phyloP scores from a whole-genome alignment of 2,888 invertebrate species.

The Ecliptopera silaceata region DNA sequence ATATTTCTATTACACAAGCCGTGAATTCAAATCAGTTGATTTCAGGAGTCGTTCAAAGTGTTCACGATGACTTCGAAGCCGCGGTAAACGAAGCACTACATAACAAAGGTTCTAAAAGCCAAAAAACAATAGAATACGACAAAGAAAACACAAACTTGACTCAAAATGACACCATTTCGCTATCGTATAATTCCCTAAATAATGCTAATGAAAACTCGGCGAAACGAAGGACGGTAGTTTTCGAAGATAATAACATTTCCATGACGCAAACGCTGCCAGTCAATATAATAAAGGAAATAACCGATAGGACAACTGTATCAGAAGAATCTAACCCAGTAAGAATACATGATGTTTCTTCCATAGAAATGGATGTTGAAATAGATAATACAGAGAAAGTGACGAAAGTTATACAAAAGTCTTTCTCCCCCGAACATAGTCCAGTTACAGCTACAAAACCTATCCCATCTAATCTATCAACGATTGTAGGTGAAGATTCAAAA shows the following conservation, averaged over 20 bases:
- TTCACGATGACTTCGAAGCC: constrained; percentile 15
- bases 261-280: constrained; percentile 21
- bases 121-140: constrained; percentile 24
- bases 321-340: neutral
- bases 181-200: constrained; percentile 16
- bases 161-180: constrained; percentile 25
- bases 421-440: neutral
- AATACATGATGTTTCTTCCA: constrained; percentile 20
- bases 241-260: constrained; percentile 21
- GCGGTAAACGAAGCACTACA: constrained; percentile 16
- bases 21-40: constrained; percentile 8
- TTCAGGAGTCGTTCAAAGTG: neutral
- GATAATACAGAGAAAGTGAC: neutral
- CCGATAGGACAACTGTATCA: neutral
- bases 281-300: no score
- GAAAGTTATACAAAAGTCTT: neutral
- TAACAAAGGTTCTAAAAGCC: constrained; percentile 5
- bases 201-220: neutral
- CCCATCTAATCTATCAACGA: constrained; percentile 2
- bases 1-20: constrained; percentile 24
- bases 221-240: constrained; percentile 10
- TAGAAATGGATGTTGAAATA: constrained; percentile 1
- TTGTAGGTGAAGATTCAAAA: neutral
- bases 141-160: constrained; percentile 30
- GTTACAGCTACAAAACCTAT: constrained; percentile 4